Base-by-base conservation (phyloP, 1,140 invertebrate species). In the Drosophila baimaii region DNA sequence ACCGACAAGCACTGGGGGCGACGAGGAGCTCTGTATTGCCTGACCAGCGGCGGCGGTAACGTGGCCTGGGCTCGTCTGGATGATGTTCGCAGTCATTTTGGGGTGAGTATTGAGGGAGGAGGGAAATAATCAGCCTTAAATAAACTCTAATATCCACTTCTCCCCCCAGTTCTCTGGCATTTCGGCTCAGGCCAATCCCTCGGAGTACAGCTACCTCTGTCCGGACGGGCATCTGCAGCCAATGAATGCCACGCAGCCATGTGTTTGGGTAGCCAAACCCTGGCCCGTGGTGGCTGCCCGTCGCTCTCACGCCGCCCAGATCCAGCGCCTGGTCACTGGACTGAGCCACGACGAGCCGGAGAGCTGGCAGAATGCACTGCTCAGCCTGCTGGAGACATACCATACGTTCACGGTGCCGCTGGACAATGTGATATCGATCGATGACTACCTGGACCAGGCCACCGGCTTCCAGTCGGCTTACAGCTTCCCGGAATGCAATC, bases 1-100 rank as follows among this genome's bases (percentile, higher is more conserved):
- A 93, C 92, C 29, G 97, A 98, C 90, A 95, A 95, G 61, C 97
- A 96, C 92, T 96, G 95, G 93, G 97, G 97, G 2, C 93, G 95
- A 52, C 93, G 95, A 47, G 97, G 97, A 8, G 95, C 96, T 0
- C 92, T 98, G 2, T 92, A 95, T 21, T 98, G 97, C 85, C 91
- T 98, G 12, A 94, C 94, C 15, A 95, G 96, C 70, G 95, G 95
- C 19, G 93, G 93, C 5, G 97, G 96, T 0, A 95, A 98, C 79
- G 93, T 97, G 12, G 95, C 96, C 27, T 98, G 97, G 95, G 94
- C 96, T 0, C 94, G 96, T 65, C 91, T 94, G 2, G 94, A 94
- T 56, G 95, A 95, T 81, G 93, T 94, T 2, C 81, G 86, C 7
- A 82, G 93, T 33, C 95, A 96, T 83, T 96, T 96, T 79, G 94